A percentile compares a stretch with the other conserved stretches of the same genome.
Conservation (phyloP, 2,797 vertebrate genomes). For the Manis pentadactyla region DNA sequence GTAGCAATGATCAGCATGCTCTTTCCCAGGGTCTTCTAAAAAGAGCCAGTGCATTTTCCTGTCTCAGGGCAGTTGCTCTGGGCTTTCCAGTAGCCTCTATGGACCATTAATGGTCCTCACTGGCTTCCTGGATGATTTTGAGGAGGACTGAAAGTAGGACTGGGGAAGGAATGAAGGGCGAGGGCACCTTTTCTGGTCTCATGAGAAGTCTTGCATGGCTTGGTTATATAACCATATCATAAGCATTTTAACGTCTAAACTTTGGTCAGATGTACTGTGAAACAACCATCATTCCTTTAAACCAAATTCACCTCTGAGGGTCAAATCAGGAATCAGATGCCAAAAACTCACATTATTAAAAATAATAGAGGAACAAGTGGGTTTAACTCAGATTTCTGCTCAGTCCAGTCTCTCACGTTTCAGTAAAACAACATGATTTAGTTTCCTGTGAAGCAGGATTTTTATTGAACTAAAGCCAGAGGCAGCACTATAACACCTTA, state of each 20-base stretch:
- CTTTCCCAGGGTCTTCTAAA: background rate
- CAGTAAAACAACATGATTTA: conserved; percentile 57
- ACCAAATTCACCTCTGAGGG: background rate
- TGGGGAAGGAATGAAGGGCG: background rate
- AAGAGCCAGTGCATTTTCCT: background rate
- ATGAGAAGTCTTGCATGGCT: background rate
- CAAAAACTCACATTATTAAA: conserved; percentile 16
- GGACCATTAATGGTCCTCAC: background rate
- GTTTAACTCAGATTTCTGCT: conserved; percentile 36
- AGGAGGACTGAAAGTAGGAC: conserved; percentile 44
- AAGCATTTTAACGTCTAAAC: background rate
- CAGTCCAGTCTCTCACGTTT: conserved; percentile 28
- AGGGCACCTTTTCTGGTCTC: background rate
- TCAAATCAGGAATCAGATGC: background rate
- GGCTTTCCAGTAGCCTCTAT: background rate
- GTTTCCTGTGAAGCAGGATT: conserved; percentile 48
- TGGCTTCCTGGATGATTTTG: conserved; percentile 25
- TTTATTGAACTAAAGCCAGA: conserved; percentile 61
- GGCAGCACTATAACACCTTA: conserved; percentile 10
- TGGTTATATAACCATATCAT: background rate
- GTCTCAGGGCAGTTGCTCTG: background rate
- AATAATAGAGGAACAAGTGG: conserved; percentile 27
- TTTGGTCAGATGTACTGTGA: background rate
- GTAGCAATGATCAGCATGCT: background rate
- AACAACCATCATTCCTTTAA: background rate